phyloP scores from a whole-genome alignment of 2,888 invertebrate genomes.

The Trissonchulus latispiculum region DNA sequence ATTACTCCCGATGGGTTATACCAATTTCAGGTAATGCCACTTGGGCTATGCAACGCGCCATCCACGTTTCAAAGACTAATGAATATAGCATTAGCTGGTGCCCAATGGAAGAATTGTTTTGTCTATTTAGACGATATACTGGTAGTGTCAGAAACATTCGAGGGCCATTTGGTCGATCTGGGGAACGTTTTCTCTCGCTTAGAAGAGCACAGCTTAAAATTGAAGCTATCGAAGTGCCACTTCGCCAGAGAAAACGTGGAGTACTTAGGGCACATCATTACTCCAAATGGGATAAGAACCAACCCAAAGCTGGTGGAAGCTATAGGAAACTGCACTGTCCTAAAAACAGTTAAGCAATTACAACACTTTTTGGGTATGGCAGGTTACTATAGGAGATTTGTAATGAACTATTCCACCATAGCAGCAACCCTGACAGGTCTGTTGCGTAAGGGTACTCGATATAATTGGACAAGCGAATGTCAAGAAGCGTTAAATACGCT shows the following conservation, averaged over 20 bases:
- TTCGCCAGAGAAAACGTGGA: slow-evolving; percentile 25
- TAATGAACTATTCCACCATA: slow-evolving; percentile 3
- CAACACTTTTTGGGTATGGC: slow-evolving; percentile 15
- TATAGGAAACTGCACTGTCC: slow-evolving; percentile 10
- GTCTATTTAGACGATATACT: slow-evolving; percentile 33
- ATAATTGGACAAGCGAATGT: not conserved
- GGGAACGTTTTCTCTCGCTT: slow-evolving; percentile 27
- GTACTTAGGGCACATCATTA: slow-evolving; percentile 24
- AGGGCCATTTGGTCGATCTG: slow-evolving; percentile 26
- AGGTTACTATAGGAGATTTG: slow-evolving; percentile 15
- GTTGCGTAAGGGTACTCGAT: not conserved
- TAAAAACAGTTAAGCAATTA: slow-evolving; percentile 3
- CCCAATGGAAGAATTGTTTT: slow-evolving; percentile 27
- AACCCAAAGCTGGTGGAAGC: slow-evolving; percentile 13
- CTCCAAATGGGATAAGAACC: slow-evolving; percentile 13
- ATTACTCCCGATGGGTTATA: slow-evolving; percentile 10
- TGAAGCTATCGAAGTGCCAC: slow-evolving; percentile 30
- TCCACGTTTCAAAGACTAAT: slow-evolving; percentile 1
- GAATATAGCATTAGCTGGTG: slow-evolving; percentile 11
- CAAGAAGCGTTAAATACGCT: not conserved
- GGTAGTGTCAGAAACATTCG: slow-evolving; percentile 27
- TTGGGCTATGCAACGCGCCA: not conserved
- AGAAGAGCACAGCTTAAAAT: slow-evolving; percentile 25
- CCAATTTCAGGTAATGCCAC: not conserved
- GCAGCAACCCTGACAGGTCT: not conserved